phyloP scores from a whole-genome alignment of 1,140 invertebrate genomes.

The Platyscapa corneri region DNA sequence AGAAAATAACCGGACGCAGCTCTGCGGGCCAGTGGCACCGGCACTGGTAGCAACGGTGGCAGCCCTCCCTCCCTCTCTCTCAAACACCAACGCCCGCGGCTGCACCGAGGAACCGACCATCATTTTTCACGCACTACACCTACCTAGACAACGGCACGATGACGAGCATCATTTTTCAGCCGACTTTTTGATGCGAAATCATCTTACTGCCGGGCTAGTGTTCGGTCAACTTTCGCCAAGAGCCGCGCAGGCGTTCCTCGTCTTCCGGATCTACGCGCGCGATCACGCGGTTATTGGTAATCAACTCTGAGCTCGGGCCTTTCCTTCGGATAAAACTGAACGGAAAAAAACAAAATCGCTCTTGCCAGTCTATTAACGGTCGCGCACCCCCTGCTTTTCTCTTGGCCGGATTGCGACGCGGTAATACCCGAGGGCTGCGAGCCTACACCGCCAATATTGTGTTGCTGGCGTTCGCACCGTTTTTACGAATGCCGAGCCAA shows the following conservation, averaged over 20 bases:
- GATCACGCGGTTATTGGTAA: conserved; percentile 10
- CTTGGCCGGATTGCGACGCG: too few species aligned
- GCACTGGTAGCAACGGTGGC: conserved; percentile 40
- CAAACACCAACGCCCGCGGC: background rate
- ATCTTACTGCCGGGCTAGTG: background rate
- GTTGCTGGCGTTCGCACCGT: too few species aligned
- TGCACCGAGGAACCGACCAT: conserved; percentile 47
- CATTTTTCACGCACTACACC: conserved; percentile 56
- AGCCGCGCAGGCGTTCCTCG: too few species aligned
- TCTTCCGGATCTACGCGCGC: too few species aligned
- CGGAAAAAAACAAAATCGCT: conserved; percentile 52
- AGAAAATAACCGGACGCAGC: conserved; percentile 57
- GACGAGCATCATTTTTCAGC: conserved; percentile 57
- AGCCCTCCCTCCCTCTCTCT: conserved; percentile 7
- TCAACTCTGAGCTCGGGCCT: conserved; percentile 26
- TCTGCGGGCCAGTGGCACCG: background rate
- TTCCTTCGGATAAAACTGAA: too few species aligned
- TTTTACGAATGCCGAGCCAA: too few species aligned
- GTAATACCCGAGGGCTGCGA: too few species aligned
- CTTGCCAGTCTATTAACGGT: conserved; percentile 45
- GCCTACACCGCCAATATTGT: too few species aligned
- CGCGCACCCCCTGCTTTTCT: background rate
- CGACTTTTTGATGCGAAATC: conserved; percentile 32
- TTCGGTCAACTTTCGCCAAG: too few species aligned
- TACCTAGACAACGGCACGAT: background rate